Percentiles rank a stretch among this genome's conserved stretches.
phyloP scores from a whole-genome alignment of 2,797 vertebrate species.

The Molossus molossus region DNA sequence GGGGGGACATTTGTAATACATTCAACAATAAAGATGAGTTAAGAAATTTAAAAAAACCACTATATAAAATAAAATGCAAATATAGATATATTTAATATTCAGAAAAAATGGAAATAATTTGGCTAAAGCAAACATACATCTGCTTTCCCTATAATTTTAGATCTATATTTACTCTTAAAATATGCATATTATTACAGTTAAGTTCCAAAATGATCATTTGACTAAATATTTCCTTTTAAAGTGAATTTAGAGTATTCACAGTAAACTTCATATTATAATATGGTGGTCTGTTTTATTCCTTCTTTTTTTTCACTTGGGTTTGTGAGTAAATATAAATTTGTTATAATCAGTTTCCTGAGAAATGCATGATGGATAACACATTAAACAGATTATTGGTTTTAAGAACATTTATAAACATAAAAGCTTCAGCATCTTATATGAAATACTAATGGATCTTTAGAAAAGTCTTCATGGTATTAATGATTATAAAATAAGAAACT shows the following conservation, averaged over 20 bases:
- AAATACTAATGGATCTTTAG: constrained; percentile 65
- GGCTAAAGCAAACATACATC: background rate
- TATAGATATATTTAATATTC: constrained; percentile 46
- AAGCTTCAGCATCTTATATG: constrained; percentile 58
- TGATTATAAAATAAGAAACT: constrained; percentile 62
- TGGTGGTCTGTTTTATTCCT: constrained; percentile 82
- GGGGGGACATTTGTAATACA: too few species aligned
- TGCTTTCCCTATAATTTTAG: constrained; percentile 76
- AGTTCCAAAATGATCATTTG: constrained; percentile 83
- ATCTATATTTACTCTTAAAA: constrained; percentile 79
- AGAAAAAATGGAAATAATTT: constrained; percentile 29
- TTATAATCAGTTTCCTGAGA: constrained; percentile 61
- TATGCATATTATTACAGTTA: constrained; percentile 71
- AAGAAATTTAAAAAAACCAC: too few species aligned
- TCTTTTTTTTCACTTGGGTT: constrained; percentile 71
- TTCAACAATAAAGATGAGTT: too few species aligned
- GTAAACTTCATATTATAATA: constrained; percentile 84
- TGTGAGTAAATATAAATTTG: constrained; percentile 84
- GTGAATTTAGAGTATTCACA: constrained; percentile 37
- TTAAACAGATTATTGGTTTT: constrained; percentile 62
- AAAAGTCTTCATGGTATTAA: constrained; percentile 64
- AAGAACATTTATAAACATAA: constrained; percentile 66
- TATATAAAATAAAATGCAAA: too few species aligned
- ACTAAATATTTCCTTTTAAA: constrained; percentile 84
- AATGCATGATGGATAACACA: constrained; percentile 43